Evolutionary conservation across 2,797 vertebrate species (phyloP), one percentile per base, ranked within the genome.

Genomic region (Cichlasoma orientale): DNA sequence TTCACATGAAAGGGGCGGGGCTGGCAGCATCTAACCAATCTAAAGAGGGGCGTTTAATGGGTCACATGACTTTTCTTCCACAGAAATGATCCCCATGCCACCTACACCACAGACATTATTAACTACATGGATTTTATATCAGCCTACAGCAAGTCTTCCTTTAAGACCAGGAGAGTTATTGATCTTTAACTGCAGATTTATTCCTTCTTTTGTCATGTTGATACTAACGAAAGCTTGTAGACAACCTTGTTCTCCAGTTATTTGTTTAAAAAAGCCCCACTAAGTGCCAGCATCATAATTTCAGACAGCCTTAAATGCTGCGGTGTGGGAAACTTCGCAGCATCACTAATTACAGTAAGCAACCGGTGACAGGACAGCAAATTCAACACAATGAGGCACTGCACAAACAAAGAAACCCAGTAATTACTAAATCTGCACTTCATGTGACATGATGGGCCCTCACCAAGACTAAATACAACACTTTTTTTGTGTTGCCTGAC

Each of bases 271-370:
- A 78, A 82, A 80, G 33, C 76, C 52, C 21, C 74, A 14, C n/a
- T 4, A 56, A 78, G 72, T 70, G 55, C 69, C 59, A 50, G 75
- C 68, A 52, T 85, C 68, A 75, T 82, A 61, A 80, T 63, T 75
- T 75, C 29, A 61, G 69, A 25, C 66, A 10, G 29, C 76, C 82
- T 82, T 55, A 84, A 80, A 86, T 7, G 44, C 57, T 29, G 63
- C 19, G 69, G 73, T 80, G 76, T 77, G 82, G 86, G 79, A 87
- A 86, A 77, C 66, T 72, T 73, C 23, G 68, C 25, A 53, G 56
- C 84, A 84, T 82, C 57, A 7, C 63, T 74, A 86, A 88, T 90
- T 88, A 88, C 75, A 86, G 76, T 13, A 7, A 78, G 63, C 31
- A 74, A 68, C 47, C 56, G 29, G 55, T 16, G 44, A 79, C 74